Evolutionary conservation across 2,797 vertebrate species (phyloP), one percentile per base, ranked within the genome.

Genomic region (Pseudochaenichthys georgianus): DNA sequence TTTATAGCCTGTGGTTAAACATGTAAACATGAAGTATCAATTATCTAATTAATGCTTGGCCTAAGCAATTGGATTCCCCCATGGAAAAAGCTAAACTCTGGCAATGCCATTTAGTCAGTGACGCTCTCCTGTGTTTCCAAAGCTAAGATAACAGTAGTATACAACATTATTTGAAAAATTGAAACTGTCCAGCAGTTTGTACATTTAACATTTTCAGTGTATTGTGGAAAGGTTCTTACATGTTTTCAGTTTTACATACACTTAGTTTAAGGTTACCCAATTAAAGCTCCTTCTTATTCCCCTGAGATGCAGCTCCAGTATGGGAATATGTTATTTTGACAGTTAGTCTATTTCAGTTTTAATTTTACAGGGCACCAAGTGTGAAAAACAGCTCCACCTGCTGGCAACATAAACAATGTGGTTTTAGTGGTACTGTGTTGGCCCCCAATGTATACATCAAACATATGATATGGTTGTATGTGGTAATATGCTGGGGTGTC

Each of bases 11-110:
- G 15, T 28, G 3, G 5, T 28, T 38, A 28, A 57, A 66, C 19
- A 5, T 1, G 15, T 6, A 9, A 38, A 38, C 34, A 48, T 15
- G 4, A 11, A 5, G 4, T 3, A n/a, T 45, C 13, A 55, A 23
- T 19, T 48, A 42, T 58, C 21, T 51, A 13, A 57, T 72, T 41
- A 55, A 57, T 62, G 41, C 68, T 16, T 12, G 8, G 19, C 34
- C 45, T 48, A 51, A 42, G 45, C 2, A 47, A 13, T 16, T 47
- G 42, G 31, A 54, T 41, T 54, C 59, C n/a, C 31, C 34, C 8
- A 38, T 38, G 34, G 1, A 6, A 7, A 38, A 38, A 38, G 28
- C 34, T 38, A 9, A 38, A 9, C 34, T 38, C 34, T 38, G 8
- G 34, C 34, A 9, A 38, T 8, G 8, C 34, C 34, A 38, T 38